Base-by-base conservation (phyloP, 2,113 vertebrate genomes). In the Nesoenas mayeri region DNA sequence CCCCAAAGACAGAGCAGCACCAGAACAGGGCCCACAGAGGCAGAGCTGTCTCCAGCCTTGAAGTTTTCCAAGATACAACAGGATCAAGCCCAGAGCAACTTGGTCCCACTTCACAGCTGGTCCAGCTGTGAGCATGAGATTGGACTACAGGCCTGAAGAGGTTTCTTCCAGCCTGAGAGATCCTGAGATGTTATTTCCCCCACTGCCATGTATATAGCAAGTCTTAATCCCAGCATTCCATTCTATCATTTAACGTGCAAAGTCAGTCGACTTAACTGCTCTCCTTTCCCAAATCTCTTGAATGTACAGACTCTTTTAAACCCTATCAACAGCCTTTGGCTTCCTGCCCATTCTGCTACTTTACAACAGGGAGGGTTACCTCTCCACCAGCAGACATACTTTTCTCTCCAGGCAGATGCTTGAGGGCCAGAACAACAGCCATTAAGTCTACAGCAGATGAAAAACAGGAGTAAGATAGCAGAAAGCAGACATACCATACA, bases 161-260 rank as follows among this genome's bases (percentile, higher is more conserved):
- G 26, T 12, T 47, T 32, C 44, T 78, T 62, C 34, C 66, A 38
- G 1, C 24, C 31, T 32, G 17, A 61, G 34, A 56, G 21, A 77
- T 15, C 50, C 5, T 7, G 2, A 47, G 32, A 84, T 9, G 24
- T 28, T 83, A 13, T 69, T 22, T 17, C 53, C 47, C 34, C 44
- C 36, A 16, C 15, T 17, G 12, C 11, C 48, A 54, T 0, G 0
- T 25, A 64, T 0, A 71, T 4, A 75, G 15, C 0, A 0, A 60
- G 6, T 42, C 60, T 66, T 57, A 82, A 62, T 21, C 14, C n/a
- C 51, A 26, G 42, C 1, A 0, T 36, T 29, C 29, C 60, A 50
- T 6, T 65, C 47, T 20, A 62, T 75, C 15, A 62, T 28, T 62
- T 57, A 53, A 85, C 0, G 0, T 19, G 19, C n/a, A 62, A 66